Evolutionary conservation across 2,113 vertebrate species (phyloP).

Genomic region (Esox niger): DNA sequence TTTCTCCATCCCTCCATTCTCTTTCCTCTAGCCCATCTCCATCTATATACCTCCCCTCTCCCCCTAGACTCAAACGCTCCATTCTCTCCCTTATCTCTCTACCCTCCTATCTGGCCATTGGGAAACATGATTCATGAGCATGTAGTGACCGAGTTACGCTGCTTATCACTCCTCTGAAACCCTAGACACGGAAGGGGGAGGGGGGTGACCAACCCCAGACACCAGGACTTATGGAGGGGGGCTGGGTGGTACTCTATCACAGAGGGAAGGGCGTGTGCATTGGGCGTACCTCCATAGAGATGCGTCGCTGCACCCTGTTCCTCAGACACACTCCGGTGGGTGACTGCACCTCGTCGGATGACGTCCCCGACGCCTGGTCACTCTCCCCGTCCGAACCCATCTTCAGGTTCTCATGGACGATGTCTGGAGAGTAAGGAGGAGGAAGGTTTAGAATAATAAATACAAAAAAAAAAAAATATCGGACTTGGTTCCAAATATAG

Average conservation of each 20-base stretch:
- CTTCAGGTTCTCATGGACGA: constrained; percentile 98
- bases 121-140: neutral
- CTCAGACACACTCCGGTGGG: constrained; percentile 96
- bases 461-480: too few relatives aligned
- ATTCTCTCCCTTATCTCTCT: neutral
- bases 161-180: neutral
- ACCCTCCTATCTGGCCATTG: neutral
- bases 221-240: too few relatives aligned
- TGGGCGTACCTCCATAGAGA: constrained; percentile 93
- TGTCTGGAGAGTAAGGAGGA: constrained; percentile 76
- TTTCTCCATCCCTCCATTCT: neutral
- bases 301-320: constrained; percentile 88
- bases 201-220: constrained; percentile 1
- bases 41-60: too few relatives aligned
- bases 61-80: neutral
- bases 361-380: constrained; percentile 97
- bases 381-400: constrained; percentile 99
- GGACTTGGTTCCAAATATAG: too few relatives aligned
- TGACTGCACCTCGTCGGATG: constrained; percentile 97
- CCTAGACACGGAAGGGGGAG: too few relatives aligned
- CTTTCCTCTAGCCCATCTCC: neutral
- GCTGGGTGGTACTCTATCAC: neutral
- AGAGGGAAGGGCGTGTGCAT: neutral
- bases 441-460: neutral
- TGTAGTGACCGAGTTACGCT: too few relatives aligned